phyloP scores from a whole-genome alignment of 1,140 invertebrate species.

The silkworm (Bombyx mori) region DNA sequence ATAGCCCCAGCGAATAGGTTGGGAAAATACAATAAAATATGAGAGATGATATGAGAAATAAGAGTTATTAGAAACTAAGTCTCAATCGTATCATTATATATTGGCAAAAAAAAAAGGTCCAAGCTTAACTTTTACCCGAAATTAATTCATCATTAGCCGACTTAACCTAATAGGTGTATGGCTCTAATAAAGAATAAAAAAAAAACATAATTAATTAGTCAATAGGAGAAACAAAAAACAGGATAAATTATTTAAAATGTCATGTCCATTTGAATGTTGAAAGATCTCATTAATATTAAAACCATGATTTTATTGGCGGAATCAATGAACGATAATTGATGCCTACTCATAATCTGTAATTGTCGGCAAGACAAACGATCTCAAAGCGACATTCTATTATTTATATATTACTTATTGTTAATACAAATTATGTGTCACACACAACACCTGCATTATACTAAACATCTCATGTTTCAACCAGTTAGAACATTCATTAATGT shows the following conservation, averaged over 20 bases:
- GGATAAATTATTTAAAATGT: constrained; percentile 2
- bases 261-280: constrained; percentile 6
- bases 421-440: constrained; percentile 7
- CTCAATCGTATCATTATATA: neutral
- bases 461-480: constrained; percentile 6
- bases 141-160: neutral
- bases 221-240: neutral
- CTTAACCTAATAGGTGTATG: too few species aligned
- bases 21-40: neutral
- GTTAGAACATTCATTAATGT: constrained; percentile 3
- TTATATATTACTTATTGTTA: constrained; percentile 1
- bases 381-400: neutral
- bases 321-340: constrained; percentile 3
- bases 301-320: constrained; percentile 5
- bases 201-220: too few species aligned
- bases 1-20: neutral
- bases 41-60: neutral
- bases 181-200: too few species aligned
- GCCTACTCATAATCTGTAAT: too few species aligned
- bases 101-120: neutral
- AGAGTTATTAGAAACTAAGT: neutral
- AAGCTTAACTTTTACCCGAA: neutral
- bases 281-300: constrained; percentile 8
- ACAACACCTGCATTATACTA: constrained; percentile 9
- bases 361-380: too few species aligned